phyloP scores from a whole-genome alignment of 2,888 invertebrate genomes.

The Taphrorychus bicolor region DNA sequence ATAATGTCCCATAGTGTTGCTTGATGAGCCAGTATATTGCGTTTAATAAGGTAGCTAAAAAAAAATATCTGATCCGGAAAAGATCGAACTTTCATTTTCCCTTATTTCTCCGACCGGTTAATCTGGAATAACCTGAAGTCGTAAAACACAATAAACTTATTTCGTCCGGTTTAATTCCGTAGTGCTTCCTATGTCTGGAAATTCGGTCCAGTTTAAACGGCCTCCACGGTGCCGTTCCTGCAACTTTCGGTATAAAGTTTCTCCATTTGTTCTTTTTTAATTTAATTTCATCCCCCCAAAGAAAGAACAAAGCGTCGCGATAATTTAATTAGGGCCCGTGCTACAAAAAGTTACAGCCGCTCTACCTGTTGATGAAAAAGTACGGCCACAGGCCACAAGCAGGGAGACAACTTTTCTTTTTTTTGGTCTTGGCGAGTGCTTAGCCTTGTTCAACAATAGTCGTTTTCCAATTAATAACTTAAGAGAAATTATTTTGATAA shows the following conservation, averaged over 20 bases:
- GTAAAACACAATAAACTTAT: constrained; percentile 25
- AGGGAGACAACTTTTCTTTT: not conserved
- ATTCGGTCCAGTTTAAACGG: constrained; percentile 30
- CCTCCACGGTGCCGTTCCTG: constrained; percentile 28
- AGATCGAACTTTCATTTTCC: too few relatives aligned
- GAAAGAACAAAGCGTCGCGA: constrained; percentile 33
- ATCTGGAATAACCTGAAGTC: not conserved
- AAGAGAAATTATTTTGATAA: constrained; percentile 56
- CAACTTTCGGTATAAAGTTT: constrained; percentile 36
- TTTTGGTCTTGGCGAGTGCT: too few relatives aligned
- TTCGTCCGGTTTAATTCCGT: constrained; percentile 27
- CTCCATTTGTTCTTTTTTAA: constrained; percentile 39
- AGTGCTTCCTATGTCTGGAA: constrained; percentile 13
- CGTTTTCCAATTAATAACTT: constrained; percentile 53
- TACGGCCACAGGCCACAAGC: not conserved
- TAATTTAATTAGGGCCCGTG: constrained; percentile 29
- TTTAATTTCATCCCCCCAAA: constrained; percentile 32
- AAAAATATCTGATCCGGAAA: not conserved
- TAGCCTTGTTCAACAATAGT: constrained; percentile 9
- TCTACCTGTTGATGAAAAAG: constrained; percentile 11
- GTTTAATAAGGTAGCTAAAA: not conserved
- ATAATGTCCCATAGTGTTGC: not conserved
- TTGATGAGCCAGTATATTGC: not conserved
- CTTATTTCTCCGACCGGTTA: not conserved
- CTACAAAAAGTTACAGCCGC: constrained; percentile 32